Percentiles rank a stretch among this genome's conserved stretches.
Evolutionary conservation across 2,888 invertebrate species (phyloP).

Genomic region (Aphidius colemani): DNA sequence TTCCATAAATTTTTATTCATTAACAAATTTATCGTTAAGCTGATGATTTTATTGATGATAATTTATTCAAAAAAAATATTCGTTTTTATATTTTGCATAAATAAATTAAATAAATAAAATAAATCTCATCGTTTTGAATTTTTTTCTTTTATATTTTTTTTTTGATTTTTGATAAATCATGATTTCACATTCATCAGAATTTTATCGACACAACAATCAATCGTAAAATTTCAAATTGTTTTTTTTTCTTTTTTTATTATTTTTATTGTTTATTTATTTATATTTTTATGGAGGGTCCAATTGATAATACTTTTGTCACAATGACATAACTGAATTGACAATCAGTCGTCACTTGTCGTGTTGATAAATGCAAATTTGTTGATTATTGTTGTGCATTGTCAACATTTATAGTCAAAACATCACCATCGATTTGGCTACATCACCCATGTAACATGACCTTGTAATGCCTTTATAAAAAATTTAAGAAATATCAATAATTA

Average conservation of each 20-base stretch:
- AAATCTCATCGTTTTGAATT: constrained; percentile 47
- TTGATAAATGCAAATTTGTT: constrained; percentile 58
- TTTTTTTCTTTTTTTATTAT: constrained; percentile 43
- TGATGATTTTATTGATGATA: not conserved
- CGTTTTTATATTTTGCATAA: not conserved
- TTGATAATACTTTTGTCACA: constrained; percentile 56
- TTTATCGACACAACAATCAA: constrained; percentile 35
- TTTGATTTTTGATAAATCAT: too few species aligned
- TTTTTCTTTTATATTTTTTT: not conserved
- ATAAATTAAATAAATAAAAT: constrained; percentile 42
- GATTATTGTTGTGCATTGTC: too few species aligned
- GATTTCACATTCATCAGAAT: not conserved
- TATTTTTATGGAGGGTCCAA: constrained; percentile 31
- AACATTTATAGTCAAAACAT: too few species aligned
- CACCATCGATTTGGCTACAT: too few species aligned
- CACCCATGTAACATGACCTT: too few species aligned
- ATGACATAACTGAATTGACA: constrained; percentile 58
- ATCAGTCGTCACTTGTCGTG: constrained; percentile 59
- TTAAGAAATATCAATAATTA: too few species aligned
- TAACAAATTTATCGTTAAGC: not conserved
- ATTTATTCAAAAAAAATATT: not conserved
- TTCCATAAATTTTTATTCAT: not conserved
- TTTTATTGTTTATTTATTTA: too few species aligned
- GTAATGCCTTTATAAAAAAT: too few species aligned
- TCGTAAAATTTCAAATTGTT: constrained; percentile 49